phyloP scores from a whole-genome alignment of 2,113 vertebrate genomes.

The Danio rerio region DNA sequence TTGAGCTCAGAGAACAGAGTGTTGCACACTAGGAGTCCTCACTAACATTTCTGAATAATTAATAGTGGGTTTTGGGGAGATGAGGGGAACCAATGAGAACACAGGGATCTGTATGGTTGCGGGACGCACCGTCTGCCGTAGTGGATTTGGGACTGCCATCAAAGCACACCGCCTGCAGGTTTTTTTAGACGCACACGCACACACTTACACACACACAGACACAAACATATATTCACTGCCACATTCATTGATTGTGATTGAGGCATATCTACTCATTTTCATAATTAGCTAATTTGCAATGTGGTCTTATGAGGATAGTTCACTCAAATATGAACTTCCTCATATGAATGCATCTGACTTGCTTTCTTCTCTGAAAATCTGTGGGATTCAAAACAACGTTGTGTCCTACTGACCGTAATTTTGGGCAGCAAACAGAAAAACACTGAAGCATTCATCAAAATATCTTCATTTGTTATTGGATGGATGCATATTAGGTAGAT shows the following conservation, averaged over 20 bases:
- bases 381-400: not conserved
- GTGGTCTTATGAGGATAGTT: not conserved
- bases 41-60: constrained; percentile 44
- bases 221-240: not conserved
- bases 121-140: constrained; percentile 9
- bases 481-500: too few species aligned
- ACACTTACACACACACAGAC: constrained; percentile 21
- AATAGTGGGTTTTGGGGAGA: constrained; percentile 29
- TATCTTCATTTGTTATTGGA: too few species aligned
- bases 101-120: constrained; percentile 7
- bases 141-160: constrained; percentile 38
- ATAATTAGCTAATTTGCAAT: not conserved
- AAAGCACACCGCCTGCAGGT: constrained; percentile 31
- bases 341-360: not conserved
- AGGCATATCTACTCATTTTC: not conserved
- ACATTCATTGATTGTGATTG: not conserved
- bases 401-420: not conserved
- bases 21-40: constrained; percentile 25
- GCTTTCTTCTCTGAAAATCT: not conserved
- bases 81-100: constrained; percentile 34
- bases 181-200: constrained; percentile 12
- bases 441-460: too few species aligned
- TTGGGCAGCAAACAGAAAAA: too few species aligned
- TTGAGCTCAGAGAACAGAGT: constrained; percentile 3
- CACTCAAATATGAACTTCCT: not conserved